Base-by-base conservation (phyloP, 2,797 vertebrate genomes). In the Amblyopsis hoosieri region DNA sequence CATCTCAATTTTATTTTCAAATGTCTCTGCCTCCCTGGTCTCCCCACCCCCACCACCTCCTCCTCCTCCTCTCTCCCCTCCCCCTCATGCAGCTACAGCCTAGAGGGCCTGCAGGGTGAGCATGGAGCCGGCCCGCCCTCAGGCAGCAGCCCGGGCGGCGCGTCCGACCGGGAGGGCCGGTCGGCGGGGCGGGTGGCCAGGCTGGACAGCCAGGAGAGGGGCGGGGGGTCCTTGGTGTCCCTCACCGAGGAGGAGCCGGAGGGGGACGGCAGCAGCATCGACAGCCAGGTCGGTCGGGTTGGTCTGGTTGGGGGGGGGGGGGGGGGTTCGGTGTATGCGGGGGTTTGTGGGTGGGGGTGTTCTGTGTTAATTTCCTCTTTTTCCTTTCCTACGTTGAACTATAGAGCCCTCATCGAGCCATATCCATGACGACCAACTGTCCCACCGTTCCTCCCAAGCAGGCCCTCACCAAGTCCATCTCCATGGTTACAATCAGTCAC, bases 391-490 rank as follows among this genome's bases (percentile, higher is more conserved):
- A n/a, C 70, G 47, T 66, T 11, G 46, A 14, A 29, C 67, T 60
- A 15, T 62, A 89, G 86, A 65, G 68, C n/a, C 85, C 80, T 4
- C 64, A 74, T 50, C 69, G 71, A 51, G 78, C 89, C 0, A 90
- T 90, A 45, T 80, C 90, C 0, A 86, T 85, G 79, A 90, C 89
- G 63, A 90, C 89, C 81, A 87, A 81, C 81, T 92, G 92, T 75
- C 88, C 89, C 50, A 19, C 72, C 50, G 84, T 91, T 69, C 89
- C 92, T 12, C 91, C 93, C 78, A 91, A 76, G 19, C 73, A 70
- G 51, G 61, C 90, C 1, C 85, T 97, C 87, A 96, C 93, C 74
- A 97, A 98, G 80, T 97, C 95, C 19, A 78, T 96, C 84, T 98
- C 95, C 7, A 90, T 97, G 78, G 89, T 94, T 66, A 82, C 95